Evolutionary conservation across 2,113 vertebrate species (phyloP).

Genomic region (Epinephelus fuscoguttatus): DNA sequence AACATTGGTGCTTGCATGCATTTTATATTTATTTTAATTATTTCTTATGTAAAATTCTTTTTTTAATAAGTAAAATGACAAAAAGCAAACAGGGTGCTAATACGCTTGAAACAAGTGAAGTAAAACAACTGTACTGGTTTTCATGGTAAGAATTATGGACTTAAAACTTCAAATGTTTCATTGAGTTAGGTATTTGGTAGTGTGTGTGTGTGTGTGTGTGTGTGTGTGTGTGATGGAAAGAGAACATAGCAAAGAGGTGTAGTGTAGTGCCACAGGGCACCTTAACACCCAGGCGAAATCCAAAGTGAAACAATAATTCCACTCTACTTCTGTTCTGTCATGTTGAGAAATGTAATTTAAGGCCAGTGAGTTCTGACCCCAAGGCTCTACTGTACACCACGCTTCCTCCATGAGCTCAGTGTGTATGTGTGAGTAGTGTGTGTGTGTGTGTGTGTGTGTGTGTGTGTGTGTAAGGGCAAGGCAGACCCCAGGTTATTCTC

Average conservation of each 20-base stretch:
- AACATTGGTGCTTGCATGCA: too few species aligned
- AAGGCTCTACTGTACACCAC: constrained; percentile 73
- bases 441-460: constrained; percentile 39
- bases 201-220: constrained; percentile 7
- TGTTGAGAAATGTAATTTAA: constrained; percentile 85
- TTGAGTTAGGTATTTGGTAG: neutral
- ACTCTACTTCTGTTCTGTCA: constrained; percentile 81
- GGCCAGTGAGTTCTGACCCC: constrained; percentile 82
- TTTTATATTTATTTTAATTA: too few species aligned
- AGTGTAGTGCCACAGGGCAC: constrained; percentile 64
- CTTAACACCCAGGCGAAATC: constrained; percentile 77
- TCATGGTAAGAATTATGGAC: neutral
- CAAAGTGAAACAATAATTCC: constrained; percentile 84
- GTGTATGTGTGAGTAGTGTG: constrained; percentile 26
- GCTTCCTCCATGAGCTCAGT: constrained; percentile 29
- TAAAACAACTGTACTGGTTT: neutral
- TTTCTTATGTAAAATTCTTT: too few species aligned
- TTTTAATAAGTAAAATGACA: too few species aligned
- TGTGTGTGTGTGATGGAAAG: constrained; percentile 34
- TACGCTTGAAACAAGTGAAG: neutral
- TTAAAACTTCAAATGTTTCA: neutral
- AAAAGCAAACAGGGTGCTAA: neutral
- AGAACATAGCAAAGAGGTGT: constrained; percentile 22
- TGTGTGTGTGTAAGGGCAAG: constrained; percentile 44
- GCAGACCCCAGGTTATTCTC: constrained; percentile 73